Conservation (phyloP, 2,888 invertebrate species). For the Vannuccia rotundouncinata region DNA sequence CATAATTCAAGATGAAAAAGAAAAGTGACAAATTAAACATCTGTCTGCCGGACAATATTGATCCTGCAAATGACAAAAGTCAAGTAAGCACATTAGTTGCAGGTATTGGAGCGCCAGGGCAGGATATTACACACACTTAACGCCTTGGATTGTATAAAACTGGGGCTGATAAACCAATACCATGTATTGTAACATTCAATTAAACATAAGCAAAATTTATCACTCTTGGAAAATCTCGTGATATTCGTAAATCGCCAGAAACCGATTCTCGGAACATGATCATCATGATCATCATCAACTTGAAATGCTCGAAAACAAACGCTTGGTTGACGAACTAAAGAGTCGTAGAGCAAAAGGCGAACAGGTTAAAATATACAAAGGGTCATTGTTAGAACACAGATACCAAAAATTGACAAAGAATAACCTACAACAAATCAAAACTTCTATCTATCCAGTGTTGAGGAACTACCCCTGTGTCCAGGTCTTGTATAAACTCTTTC, state of each 20-base stretch:
- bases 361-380: conserved; percentile 13
- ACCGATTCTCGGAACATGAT: not conserved
- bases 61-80: not conserved
- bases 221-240: not conserved
- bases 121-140: not conserved
- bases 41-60: not conserved
- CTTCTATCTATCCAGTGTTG: conserved; percentile 17
- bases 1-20: not conserved
- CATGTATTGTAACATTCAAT: not conserved
- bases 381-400: conserved; percentile 19
- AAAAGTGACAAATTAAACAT: not conserved
- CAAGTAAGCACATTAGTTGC: not conserved
- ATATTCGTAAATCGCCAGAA: not conserved
- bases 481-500: not conserved
- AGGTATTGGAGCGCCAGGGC: not conserved
- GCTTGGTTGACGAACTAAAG: conserved; percentile 26
- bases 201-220: not conserved
- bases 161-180: not conserved
- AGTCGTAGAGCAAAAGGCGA: conserved; percentile 18
- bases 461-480: conserved; percentile 22
- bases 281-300: not conserved
- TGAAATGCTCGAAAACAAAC: conserved; percentile 21
- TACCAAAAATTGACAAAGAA: conserved; percentile 8
- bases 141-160: not conserved
- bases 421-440: conserved; percentile 20